Percentiles rank a stretch among this genome's conserved stretches.
phyloP scores from a whole-genome alignment of 2,888 invertebrate genomes.

The Rhimphoctona megacephalus region DNA sequence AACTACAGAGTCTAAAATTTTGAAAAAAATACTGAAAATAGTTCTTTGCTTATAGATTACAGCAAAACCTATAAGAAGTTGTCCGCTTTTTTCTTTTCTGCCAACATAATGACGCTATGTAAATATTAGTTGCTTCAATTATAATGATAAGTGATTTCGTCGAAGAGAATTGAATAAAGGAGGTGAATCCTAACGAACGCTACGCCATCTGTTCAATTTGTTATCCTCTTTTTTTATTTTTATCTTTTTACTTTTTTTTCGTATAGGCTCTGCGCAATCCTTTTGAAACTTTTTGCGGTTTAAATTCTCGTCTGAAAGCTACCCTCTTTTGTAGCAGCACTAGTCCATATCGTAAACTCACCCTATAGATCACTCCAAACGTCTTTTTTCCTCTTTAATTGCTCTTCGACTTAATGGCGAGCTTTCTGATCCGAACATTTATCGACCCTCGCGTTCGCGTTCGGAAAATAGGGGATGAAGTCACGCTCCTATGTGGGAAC shows the following conservation, averaged over 20 bases:
- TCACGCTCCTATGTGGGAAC: background rate
- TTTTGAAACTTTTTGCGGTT: slow-evolving; percentile 39
- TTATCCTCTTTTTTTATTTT: slow-evolving; percentile 37
- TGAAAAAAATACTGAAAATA: too few relatives aligned
- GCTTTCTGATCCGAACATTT: slow-evolving; percentile 39
- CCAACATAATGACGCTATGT: background rate
- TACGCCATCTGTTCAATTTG: slow-evolving; percentile 48
- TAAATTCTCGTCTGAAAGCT: slow-evolving; percentile 41
- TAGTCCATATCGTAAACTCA: slow-evolving; percentile 39
- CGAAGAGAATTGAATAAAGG: slow-evolving; percentile 15
- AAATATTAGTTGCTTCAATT: background rate
- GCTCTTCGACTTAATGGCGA: slow-evolving; percentile 51
- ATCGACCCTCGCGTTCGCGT: slow-evolving; percentile 16
- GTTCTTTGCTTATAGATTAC: too few relatives aligned
- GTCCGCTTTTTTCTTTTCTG: too few relatives aligned
- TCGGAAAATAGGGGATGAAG: background rate
- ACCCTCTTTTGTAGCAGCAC: slow-evolving; percentile 31
- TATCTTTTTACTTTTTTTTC: background rate
- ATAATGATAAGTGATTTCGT: background rate
- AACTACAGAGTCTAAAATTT: too few relatives aligned
- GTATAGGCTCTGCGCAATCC: slow-evolving; percentile 5
- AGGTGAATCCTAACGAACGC: slow-evolving; percentile 30
- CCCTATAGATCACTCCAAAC: slow-evolving; percentile 46
- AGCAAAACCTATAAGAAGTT: too few relatives aligned
- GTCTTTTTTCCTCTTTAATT: slow-evolving; percentile 60